These are phyloP conservation scores for Tetragnatha montana DNA, from an alignment of 2,888 invertebrate species.

Conservation along the genomic window DNA sequence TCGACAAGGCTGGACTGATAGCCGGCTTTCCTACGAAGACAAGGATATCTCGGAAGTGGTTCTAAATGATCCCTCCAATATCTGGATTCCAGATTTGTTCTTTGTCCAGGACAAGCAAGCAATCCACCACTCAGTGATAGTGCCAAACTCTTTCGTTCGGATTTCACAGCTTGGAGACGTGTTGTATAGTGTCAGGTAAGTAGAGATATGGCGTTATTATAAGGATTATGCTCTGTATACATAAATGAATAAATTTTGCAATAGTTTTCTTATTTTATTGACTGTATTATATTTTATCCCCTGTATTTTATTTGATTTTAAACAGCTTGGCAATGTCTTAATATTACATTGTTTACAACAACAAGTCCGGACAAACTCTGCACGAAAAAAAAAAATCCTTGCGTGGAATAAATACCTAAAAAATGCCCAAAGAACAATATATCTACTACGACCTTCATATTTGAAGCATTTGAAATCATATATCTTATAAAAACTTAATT, in stretches of 20 bases:
- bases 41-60: slow-evolving; percentile 1
- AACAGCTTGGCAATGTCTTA: not conserved
- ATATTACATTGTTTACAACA: not conserved
- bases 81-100: slow-evolving; percentile 67
- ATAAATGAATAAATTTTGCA: too few relatives aligned
- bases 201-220: too few relatives aligned
- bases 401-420: too few relatives aligned
- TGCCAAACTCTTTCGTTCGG: slow-evolving; percentile 32
- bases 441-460: too few relatives aligned
- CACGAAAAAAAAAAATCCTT: too few relatives aligned
- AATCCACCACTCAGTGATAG: slow-evolving; percentile 5
- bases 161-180: slow-evolving; percentile 48
- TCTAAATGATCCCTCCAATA: not conserved
- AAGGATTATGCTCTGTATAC: too few relatives aligned
- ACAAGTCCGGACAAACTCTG: too few relatives aligned
- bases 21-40: slow-evolving; percentile 12
- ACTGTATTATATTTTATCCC: not conserved
- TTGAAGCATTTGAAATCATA: too few relatives aligned
- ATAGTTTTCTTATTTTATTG: not conserved
- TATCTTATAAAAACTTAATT: too few relatives aligned
- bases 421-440: too few relatives aligned
- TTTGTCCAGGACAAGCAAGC: slow-evolving; percentile 50
- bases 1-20: slow-evolving; percentile 57
- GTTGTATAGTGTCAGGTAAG: slow-evolving; percentile 50
- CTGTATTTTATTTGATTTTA: not conserved